A percentile compares a stretch with the other conserved stretches of the same genome.
Evolutionary conservation across 1,140 invertebrate genomes (phyloP).

Genomic region (Ruditapes philippinarum): DNA sequence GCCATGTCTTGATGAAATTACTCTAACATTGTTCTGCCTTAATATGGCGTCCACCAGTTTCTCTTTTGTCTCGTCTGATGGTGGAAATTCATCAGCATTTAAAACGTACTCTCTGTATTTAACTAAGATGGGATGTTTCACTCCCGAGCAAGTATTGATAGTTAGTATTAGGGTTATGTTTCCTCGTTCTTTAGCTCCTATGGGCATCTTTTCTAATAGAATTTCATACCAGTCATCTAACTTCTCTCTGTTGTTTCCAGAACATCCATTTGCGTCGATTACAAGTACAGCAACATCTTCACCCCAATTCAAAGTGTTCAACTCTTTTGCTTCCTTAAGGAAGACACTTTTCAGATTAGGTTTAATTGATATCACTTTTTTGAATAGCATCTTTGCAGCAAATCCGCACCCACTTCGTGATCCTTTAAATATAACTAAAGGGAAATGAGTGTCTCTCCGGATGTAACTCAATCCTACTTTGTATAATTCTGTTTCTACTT

Average conservation of each 20-base stretch:
- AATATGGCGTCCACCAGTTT: neutral
- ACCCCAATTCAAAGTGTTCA: neutral
- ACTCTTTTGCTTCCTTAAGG: neutral
- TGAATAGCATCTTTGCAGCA: conserved; percentile 14
- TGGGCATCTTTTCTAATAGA: neutral
- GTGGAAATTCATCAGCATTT: neutral
- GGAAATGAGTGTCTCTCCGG: neutral
- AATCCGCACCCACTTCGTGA: neutral
- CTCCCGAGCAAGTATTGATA: neutral
- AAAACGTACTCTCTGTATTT: conserved; percentile 8
- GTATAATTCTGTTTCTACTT: neutral
- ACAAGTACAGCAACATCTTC: neutral
- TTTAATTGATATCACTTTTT: neutral
- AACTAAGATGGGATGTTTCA: neutral
- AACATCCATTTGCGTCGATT: neutral
- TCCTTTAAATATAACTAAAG: neutral
- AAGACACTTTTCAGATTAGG: neutral
- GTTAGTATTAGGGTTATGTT: neutral
- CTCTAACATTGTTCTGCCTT: neutral
- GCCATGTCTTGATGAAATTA: neutral
- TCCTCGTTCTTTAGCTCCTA: neutral
- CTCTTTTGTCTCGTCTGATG: neutral
- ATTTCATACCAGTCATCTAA: neutral
- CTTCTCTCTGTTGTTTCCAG: neutral
- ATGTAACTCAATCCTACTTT: neutral